A percentile compares a stretch with the other conserved stretches of the same genome.
These are phyloP conservation scores for Blastomussa wellsi DNA, from an alignment of 92 coral and sea anemone genomes.

Conservation along the genomic window DNA sequence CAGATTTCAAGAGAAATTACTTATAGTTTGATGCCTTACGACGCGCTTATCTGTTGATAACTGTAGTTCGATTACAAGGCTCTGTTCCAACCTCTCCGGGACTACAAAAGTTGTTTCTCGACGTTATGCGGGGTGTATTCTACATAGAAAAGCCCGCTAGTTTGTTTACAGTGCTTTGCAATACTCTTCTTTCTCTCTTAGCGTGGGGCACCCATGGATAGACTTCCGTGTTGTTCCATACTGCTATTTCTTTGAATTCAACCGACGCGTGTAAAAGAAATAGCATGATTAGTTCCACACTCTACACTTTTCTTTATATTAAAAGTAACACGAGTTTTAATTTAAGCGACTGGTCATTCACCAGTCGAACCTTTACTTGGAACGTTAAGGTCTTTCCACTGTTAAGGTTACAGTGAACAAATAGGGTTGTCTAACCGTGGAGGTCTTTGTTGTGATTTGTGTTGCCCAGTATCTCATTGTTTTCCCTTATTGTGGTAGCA, in stretches of 20 bases:
- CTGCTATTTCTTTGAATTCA: conserved; percentile 4
- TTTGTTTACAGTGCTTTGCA: background rate
- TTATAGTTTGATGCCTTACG: background rate
- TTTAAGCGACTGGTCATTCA: background rate
- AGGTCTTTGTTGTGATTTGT: background rate
- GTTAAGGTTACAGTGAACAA: background rate
- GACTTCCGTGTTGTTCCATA: conserved; percentile 1
- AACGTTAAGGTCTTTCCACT: background rate
- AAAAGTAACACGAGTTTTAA: background rate
- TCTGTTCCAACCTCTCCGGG: background rate
- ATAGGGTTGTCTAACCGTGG: conserved; percentile 1
- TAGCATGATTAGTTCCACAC: background rate
- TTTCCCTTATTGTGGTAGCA: conserved; percentile 1
- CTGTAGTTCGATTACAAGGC: background rate
- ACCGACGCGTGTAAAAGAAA: conserved; percentile 28
- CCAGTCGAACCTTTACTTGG: background rate
- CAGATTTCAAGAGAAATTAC: background rate
- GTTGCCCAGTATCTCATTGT: conserved; percentile 13
- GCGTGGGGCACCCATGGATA: background rate
- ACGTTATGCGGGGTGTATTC: background rate
- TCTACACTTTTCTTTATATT: background rate
- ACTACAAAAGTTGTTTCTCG: background rate
- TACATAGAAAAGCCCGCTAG: background rate
- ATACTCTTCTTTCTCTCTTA: background rate
- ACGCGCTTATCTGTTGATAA: conserved; percentile 8